Evolutionary conservation across 2,113 vertebrate genomes (phyloP).

Genomic region (chimpanzee (Pan troglodytes)): NHGRI_mPanTro3-v2.1_pri NC_072413.2:88612501-88613000

Average conservation of each 20-base stretch:
- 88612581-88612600: accelerated
- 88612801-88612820: not conserved
- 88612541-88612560: not conserved
- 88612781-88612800: not conserved
- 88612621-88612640: not conserved
- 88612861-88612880: not conserved
- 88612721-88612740: not conserved
- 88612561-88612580: not conserved
- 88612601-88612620: accelerated
- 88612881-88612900: not conserved
- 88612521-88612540: not conserved
- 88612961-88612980: no score
- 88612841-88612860: not conserved
- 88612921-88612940: not conserved
- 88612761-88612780: not conserved
- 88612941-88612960: not conserved
- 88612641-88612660: not conserved
- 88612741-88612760: not conserved
- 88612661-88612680: not conserved
- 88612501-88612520: not conserved
- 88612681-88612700: not conserved
- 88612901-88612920: not conserved
- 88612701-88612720: not conserved
- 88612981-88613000: accelerated
- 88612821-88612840: not conserved